Percentiles rank a stretch among this genome's conserved stretches.
Conservation (phyloP, 2,888 invertebrate genomes). For the Ennomos fuscantarius region DNA sequence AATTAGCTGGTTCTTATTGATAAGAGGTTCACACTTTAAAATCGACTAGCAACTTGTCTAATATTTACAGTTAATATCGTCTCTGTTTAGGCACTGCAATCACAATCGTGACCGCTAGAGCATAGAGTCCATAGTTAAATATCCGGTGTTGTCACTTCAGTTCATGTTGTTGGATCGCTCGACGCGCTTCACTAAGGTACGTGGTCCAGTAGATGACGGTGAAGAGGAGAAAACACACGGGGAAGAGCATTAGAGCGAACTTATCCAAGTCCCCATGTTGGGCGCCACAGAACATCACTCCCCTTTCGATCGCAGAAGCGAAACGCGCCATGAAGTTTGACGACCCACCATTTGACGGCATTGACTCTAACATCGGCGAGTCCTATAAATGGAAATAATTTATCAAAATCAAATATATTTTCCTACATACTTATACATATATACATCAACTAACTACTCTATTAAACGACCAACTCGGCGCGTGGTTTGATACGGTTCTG, state of each 20-base stretch:
- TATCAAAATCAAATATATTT: slow-evolving; percentile 6
- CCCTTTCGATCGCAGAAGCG: slow-evolving; percentile 76
- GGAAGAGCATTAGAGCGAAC: slow-evolving; percentile 86
- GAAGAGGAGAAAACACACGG: slow-evolving; percentile 84
- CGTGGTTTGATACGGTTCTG: slow-evolving; percentile 2
- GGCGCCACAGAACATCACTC: slow-evolving; percentile 86
- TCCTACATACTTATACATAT: slow-evolving; percentile 23
- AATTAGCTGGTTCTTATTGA: slow-evolving; percentile 17
- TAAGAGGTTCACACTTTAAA: slow-evolving; percentile 49
- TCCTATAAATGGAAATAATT: slow-evolving; percentile 59
- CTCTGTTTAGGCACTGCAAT: slow-evolving; percentile 57
- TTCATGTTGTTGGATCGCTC: slow-evolving; percentile 46
- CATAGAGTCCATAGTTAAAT: slow-evolving; percentile 28
- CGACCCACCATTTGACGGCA: slow-evolving; percentile 59
- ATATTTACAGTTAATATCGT: slow-evolving; percentile 62
- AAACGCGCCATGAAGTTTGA: slow-evolving; percentile 62
- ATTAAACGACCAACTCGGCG: slow-evolving; percentile 8
- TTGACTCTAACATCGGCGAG: slow-evolving; percentile 76
- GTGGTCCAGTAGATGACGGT: slow-evolving; percentile 86
- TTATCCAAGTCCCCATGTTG: slow-evolving; percentile 86
- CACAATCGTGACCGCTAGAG: slow-evolving; percentile 29
- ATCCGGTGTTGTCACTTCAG: slow-evolving; percentile 52
- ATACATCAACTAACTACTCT: slow-evolving; percentile 28
- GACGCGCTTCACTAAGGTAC: slow-evolving; percentile 84
- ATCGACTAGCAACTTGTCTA: slow-evolving; percentile 74